These are phyloP conservation scores for Erythrolamprus reginae DNA, from an alignment of 2,113 vertebrate species.

Conservation along the genomic window DNA sequence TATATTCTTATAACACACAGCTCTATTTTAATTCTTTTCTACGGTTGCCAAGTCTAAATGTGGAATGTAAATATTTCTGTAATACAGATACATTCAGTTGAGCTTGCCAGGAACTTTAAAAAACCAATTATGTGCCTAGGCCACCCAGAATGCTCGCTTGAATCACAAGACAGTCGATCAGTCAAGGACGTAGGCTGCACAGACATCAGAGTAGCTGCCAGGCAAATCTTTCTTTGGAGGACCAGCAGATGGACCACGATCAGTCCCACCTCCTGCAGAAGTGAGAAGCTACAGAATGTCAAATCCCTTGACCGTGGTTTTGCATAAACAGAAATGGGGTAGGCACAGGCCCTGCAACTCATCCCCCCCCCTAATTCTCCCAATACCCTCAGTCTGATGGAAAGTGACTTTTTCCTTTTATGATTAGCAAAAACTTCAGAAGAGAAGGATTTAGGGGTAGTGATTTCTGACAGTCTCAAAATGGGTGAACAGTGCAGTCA, in stretches of 20 bases:
- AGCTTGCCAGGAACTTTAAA: neutral
- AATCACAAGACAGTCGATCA: neutral
- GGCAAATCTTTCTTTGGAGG: neutral
- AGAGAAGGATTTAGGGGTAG: too few species aligned
- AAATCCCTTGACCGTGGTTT: neutral
- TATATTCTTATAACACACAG: neutral
- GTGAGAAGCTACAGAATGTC: neutral
- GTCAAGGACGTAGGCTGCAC: neutral
- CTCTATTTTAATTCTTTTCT: neutral
- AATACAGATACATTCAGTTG: neutral
- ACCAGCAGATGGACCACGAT: too few species aligned
- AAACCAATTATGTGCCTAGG: neutral
- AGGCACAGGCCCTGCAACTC: neutral
- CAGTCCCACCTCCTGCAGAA: too few species aligned
- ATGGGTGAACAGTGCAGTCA: too few species aligned
- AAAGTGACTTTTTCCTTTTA: neutral
- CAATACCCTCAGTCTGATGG: neutral
- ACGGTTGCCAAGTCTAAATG: neutral
- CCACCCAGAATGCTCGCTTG: neutral
- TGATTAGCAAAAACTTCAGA: too few species aligned
- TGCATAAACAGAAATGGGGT: neutral
- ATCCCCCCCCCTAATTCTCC: neutral
- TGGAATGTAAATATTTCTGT: neutral
- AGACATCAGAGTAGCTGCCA: neutral
- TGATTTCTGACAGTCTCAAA: too few species aligned